Evolutionary conservation across 2,888 invertebrate genomes (phyloP).

Genomic region (Megalurothrips usitatus): DNA sequence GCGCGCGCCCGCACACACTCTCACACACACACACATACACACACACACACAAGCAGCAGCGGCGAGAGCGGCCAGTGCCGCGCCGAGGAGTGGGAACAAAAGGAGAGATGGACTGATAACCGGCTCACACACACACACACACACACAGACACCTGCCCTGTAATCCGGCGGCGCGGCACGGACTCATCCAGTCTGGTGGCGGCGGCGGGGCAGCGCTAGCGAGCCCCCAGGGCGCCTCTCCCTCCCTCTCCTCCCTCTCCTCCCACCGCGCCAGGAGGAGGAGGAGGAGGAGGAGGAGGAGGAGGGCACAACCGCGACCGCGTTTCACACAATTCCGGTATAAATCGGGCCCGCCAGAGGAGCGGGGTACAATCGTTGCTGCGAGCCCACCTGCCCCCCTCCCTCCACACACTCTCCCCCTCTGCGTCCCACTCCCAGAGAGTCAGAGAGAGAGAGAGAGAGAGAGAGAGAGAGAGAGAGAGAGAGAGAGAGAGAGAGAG

Average conservation of each 20-base stretch:
- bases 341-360: conserved; percentile 14
- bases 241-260: not conserved
- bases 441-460: no score
- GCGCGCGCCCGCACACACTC: not conserved
- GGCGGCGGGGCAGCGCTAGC: not conserved
- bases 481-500: conserved; percentile 41
- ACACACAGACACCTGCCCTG: not conserved
- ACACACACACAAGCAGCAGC: not conserved
- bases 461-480: conserved; percentile 35
- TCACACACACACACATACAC: not conserved
- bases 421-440: conserved; percentile 28
- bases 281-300: no score
- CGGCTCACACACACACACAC: not conserved
- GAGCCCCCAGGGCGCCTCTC: not conserved
- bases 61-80: not conserved
- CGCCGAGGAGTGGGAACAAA: not conserved
- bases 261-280: not conserved
- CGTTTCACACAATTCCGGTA: conserved; percentile 8
- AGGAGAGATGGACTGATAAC: not conserved
- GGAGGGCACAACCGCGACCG: not conserved
- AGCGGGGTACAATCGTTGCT: not conserved
- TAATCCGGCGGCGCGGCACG: not conserved
- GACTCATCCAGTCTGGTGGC: not conserved
- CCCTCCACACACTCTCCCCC: conserved; percentile 34
- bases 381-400: conserved; percentile 29